Evolutionary conservation across 2,888 invertebrate genomes (phyloP), one percentile per base, ranked within the genome.

Genomic region (Brachypterus glaber): DNA sequence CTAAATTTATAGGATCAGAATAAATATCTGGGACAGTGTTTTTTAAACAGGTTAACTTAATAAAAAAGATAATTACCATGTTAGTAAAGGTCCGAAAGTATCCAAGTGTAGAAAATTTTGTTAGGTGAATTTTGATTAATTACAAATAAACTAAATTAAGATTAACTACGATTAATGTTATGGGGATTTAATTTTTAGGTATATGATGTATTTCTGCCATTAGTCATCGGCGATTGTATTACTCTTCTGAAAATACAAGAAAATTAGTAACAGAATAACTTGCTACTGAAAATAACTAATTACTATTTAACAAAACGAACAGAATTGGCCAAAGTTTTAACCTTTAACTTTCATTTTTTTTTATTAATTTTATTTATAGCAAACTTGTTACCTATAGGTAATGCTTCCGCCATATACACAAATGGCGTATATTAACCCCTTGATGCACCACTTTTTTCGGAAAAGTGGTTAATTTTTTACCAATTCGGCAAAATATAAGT

Each of bases 181-280:
- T 18, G 17, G 15, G 16, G n/a, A n/a, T n/a, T n/a, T 21, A 46
- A 46, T 21, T 21, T 21, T 50, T 55, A 57, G 47, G 54, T 51
- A 43, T 52, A 55, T 33, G 54, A 54, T 42, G 52, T 53, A 49
- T 55, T 54, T 52, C 55, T 48, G 48, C 52, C 52, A 48, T 47
- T 48, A 44, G 46, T 38, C 31, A 41, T 34, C 39, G n/a, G n/a
- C n/a, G n/a, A 47, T 43, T 54, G 55, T 41, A 53, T 56, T 43
- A 50, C 50, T 45, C 54, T 55, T 54, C 60, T 60, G 59, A 53
- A 60, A 59, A 58, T 53, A 49, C 49, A 54, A 48, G 50, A 43
- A 40, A 46, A 33, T 48, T 36, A 31, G 15, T 31, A 31, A 29
- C 5, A 5, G 12, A 17, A 14, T 31, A 31, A 7, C 14, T 31